Evolutionary conservation across 2,113 vertebrate genomes (phyloP).

Genomic region (Dryoscopus gambensis): DNA sequence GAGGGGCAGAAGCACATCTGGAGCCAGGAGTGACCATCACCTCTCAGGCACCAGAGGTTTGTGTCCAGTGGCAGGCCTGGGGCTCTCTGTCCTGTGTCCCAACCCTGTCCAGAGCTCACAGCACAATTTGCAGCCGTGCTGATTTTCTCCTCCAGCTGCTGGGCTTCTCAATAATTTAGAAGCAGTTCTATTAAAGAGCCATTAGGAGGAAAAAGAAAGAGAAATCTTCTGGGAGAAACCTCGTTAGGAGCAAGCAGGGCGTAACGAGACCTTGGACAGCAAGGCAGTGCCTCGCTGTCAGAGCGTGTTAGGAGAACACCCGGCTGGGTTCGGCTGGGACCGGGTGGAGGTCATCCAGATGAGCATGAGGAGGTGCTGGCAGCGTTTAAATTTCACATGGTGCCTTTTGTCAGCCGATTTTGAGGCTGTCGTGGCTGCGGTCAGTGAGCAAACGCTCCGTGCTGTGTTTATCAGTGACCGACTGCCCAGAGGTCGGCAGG

Average conservation of each 20-base stretch:
- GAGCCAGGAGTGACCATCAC: background rate
- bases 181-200: constrained; percentile 28
- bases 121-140: background rate
- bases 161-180: constrained; percentile 43
- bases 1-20: rapidly evolving
- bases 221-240: background rate
- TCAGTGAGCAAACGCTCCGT: background rate
- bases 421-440: background rate
- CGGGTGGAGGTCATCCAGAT: background rate
- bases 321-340: background rate
- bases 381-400: background rate
- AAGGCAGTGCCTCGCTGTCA: background rate
- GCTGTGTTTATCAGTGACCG: background rate
- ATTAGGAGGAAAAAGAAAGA: constrained; percentile 4
- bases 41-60: rapidly evolving
- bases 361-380: background rate
- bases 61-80: background rate
- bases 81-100: background rate
- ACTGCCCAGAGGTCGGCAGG: background rate
- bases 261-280: background rate
- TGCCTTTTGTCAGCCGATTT: background rate
- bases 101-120: background rate
- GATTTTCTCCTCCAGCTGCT: background rate
- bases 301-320: background rate
- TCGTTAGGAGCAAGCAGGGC: background rate